phyloP scores from a whole-genome alignment of 2,113 vertebrate genomes.

The Brevimyrus niger region DNA sequence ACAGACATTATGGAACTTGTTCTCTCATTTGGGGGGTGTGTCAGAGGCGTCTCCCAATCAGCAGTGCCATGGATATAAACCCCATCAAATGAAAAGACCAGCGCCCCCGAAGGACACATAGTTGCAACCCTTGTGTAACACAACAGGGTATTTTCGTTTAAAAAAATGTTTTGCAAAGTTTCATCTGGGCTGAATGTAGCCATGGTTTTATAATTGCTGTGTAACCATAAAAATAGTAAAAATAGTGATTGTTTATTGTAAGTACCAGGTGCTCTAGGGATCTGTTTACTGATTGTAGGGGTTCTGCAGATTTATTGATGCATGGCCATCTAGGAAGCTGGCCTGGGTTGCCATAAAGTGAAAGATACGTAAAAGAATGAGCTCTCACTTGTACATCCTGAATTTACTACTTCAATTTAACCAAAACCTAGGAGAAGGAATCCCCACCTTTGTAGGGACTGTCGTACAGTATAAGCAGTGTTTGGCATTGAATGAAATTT shows the following conservation, averaged over 20 bases:
- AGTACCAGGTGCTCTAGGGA: neutral
- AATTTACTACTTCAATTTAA: neutral
- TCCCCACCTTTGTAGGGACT: neutral
- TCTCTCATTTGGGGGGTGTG: neutral
- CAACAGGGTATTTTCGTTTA: neutral
- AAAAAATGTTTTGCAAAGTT: neutral
- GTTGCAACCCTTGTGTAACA: neutral
- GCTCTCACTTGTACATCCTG: neutral
- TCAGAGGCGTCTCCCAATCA: neutral
- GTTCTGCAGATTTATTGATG: neutral
- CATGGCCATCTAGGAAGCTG: neutral
- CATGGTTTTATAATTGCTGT: neutral
- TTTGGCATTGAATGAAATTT: neutral
- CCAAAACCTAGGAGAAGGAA: neutral
- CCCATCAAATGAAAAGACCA: neutral
- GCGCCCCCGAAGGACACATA: neutral
- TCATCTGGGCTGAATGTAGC: neutral
- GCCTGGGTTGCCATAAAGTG: neutral
- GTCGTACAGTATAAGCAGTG: neutral
- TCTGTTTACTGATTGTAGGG: neutral
- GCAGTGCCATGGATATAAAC: neutral
- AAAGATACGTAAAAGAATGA: neutral
- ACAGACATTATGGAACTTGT: neutral
- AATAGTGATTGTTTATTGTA: neutral
- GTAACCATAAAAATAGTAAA: neutral